phyloP scores from a whole-genome alignment of 2,888 invertebrate genomes.

The Yponomeuta evonymella region DNA sequence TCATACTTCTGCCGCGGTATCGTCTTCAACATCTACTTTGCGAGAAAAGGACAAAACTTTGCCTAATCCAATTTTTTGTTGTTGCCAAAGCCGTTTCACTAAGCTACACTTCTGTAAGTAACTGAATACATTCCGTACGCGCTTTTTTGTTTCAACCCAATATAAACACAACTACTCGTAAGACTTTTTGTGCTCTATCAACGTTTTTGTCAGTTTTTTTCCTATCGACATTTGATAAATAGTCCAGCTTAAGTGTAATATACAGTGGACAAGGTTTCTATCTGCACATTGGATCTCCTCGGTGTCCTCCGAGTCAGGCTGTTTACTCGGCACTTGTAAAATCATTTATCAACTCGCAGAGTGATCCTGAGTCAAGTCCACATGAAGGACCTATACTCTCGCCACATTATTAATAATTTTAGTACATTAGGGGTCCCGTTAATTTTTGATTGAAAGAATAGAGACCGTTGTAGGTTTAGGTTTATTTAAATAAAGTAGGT shows the following conservation, averaged over 20 bases:
- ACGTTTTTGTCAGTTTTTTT: neutral
- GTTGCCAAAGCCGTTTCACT: neutral
- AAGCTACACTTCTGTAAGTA: neutral
- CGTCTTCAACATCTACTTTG: neutral
- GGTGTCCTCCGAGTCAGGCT: neutral
- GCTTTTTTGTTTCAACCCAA: neutral
- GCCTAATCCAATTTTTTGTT: neutral
- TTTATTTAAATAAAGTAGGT: neutral
- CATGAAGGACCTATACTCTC: conserved; percentile 6
- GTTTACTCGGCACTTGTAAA: conserved; percentile 7
- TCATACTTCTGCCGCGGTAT: neutral
- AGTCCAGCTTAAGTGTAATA: conserved; percentile 7
- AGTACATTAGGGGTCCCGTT: neutral
- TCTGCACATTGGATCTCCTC: neutral
- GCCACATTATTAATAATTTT: neutral
- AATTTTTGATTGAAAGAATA: neutral
- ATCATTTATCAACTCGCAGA: conserved; percentile 9
- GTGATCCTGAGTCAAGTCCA: neutral
- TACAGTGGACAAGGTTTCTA: conserved; percentile 5
- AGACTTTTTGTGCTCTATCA: neutral
- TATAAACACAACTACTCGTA: neutral
- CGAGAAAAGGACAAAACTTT: neutral
- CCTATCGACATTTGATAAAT: conserved; percentile 5
- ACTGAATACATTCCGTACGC: neutral
- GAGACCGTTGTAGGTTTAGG: neutral